Evolutionary conservation across 64 coral and sea anemone species (phyloP), one percentile per base, ranked within the genome.

Genomic region (Pocillopora verrucosa): DNA sequence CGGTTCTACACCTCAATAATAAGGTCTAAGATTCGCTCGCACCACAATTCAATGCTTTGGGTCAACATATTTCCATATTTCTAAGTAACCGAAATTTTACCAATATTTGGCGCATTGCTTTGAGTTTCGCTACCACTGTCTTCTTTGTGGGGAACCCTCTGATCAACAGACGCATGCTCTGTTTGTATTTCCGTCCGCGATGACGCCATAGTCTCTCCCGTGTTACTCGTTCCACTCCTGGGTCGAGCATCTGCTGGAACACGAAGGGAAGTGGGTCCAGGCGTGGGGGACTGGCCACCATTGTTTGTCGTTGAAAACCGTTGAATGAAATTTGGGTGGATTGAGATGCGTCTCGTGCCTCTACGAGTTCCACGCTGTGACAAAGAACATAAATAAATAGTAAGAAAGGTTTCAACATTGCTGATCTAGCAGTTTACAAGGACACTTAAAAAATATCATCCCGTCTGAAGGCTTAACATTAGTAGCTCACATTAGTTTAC

Each of bases 261-360:
- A 60, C 35, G 90, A 36, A 84, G 90, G 59, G 61, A 16, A 74
- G 16, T 91, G 14, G 59, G 89, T 15, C 67, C 69, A 10, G 57
- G 68, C 17, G 80, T 37, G 11, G 62, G 62, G 36, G 78, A 1
- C 24, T 10, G n/a, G 56, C 78, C 57, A 14, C 56, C 37, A 6
- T n/a, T 90, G 80, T 87, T 88, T 2, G 35, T 57, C 1, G 13
- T 80, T 16, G 94, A 86, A 24, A 96, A 85, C 45, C 87, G 91
- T 41, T 96, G 94, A 45, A 96, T 90, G 60, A 92, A 92, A 67
- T 92, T 92, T 10, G 94, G 94, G 60, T 96, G 91, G 76, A 96
- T 89, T 63, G 94, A 96, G 70, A 96, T 96, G 17, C 91, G 87
- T 62, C 94, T 89, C 17, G 91, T 96, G 24, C 90, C 82, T 74